These are phyloP conservation scores for Xiphophorus hellerii DNA, from an alignment of 2,113 vertebrate genomes.

Conservation along the genomic window DNA sequence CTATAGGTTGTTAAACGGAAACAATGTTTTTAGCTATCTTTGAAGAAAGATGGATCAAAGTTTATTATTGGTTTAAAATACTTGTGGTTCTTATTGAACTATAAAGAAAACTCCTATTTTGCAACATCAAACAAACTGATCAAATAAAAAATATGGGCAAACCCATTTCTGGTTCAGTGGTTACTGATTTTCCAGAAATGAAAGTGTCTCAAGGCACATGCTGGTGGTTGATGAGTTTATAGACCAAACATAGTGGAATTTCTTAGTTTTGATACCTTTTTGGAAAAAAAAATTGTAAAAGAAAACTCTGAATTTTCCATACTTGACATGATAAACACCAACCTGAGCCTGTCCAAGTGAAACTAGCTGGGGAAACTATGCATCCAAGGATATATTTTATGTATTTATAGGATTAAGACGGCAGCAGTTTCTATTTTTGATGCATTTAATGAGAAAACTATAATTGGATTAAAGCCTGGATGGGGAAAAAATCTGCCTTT, in stretches of 20 bases:
- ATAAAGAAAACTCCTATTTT: too few relatives aligned
- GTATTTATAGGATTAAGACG: too few relatives aligned
- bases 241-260: neutral
- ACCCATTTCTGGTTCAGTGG: too few relatives aligned
- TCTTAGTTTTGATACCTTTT: neutral
- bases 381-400: neutral
- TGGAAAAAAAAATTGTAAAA: neutral
- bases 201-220: neutral
- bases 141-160: too few relatives aligned
- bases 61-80: too few relatives aligned
- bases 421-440: neutral
- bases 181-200: too few relatives aligned
- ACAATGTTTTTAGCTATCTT: too few relatives aligned
- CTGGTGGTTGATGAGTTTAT: neutral
- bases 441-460: neutral
- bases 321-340: neutral
- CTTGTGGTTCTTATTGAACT: too few relatives aligned
- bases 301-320: neutral
- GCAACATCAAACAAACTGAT: too few relatives aligned
- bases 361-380: neutral
- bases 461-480: too few relatives aligned
- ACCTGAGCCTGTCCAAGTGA: neutral
- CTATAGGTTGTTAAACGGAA: too few relatives aligned
- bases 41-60: too few relatives aligned
- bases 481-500: neutral